Conservation (phyloP, 2,888 invertebrate species). For the Morpho deidamia region DNA sequence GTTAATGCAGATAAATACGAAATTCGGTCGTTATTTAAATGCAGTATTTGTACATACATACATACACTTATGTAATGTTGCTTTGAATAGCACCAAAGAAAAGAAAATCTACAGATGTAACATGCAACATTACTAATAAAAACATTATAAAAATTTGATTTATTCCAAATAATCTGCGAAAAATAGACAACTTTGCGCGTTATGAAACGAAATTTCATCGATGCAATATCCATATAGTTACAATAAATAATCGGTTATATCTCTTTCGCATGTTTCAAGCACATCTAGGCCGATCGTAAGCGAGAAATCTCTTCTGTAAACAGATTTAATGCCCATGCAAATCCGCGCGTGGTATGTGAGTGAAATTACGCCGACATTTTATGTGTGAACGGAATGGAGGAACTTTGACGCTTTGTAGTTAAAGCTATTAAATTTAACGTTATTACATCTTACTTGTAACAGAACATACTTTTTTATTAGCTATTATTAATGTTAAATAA, state of each 20-base stretch:
- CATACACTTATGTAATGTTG: neutral
- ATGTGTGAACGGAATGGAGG: slow-evolving; percentile 1
- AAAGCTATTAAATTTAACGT: neutral
- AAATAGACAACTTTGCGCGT: neutral
- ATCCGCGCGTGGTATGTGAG: slow-evolving; percentile 43
- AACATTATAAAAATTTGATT: no score
- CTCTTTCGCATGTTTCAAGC: slow-evolving; percentile 32
- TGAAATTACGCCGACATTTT: slow-evolving; percentile 39
- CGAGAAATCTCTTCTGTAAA: slow-evolving; percentile 59
- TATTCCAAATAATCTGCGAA: no score
- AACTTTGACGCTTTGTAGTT: neutral
- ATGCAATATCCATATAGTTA: neutral
- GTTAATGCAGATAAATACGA: no score
- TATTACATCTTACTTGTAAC: no score
- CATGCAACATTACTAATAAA: neutral
- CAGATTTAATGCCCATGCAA: slow-evolving; percentile 55
- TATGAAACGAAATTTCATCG: neutral
- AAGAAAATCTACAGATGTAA: neutral
- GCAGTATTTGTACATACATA: no score
- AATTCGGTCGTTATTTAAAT: no score
- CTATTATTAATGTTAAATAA: no score
- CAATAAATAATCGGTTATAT: slow-evolving; percentile 9
- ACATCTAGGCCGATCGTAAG: slow-evolving; percentile 47
- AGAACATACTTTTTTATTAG: no score
- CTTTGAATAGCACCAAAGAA: neutral